These are phyloP conservation scores for Bolborhynchus lineola DNA, from an alignment of 2,113 vertebrate species.

Conservation along the genomic window DNA sequence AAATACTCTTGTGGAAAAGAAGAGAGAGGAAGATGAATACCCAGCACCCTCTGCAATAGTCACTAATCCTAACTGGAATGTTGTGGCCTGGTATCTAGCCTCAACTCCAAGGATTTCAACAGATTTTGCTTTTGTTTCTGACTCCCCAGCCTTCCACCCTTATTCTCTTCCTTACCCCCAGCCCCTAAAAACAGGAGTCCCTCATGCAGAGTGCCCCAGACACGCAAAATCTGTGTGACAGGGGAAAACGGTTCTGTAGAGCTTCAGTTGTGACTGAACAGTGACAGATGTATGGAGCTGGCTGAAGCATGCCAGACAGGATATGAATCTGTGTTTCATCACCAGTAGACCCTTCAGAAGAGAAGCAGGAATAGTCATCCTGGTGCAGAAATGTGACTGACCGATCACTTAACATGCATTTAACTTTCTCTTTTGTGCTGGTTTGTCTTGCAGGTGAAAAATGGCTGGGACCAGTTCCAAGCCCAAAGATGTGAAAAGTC, in stretches of 20 bases:
- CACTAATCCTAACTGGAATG: neutral
- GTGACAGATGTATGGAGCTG: neutral
- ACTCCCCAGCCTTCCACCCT: neutral
- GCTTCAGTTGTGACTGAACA: neutral
- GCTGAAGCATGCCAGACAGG: neutral
- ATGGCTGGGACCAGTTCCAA: slow-evolving; percentile 73
- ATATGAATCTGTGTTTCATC: neutral
- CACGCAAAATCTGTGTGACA: neutral
- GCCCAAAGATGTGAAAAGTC: slow-evolving; percentile 50
- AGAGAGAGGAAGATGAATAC: neutral
- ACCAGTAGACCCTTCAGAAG: neutral
- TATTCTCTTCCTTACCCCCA: neutral
- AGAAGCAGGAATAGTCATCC: neutral
- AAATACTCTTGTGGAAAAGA: neutral
- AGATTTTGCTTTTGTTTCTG: neutral
- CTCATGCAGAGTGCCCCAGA: neutral
- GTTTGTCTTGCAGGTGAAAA: slow-evolving; percentile 71
- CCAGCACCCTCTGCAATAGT: neutral
- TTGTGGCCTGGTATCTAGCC: neutral
- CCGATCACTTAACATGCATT: neutral
- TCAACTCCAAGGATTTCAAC: neutral
- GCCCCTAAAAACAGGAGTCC: neutral
- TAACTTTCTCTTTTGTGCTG: neutral
- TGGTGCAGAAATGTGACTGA: neutral
- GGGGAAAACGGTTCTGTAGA: neutral